These are phyloP conservation scores for Vanessa atalanta DNA, from an alignment of 1,140 invertebrate genomes.

Conservation along the genomic window DNA sequence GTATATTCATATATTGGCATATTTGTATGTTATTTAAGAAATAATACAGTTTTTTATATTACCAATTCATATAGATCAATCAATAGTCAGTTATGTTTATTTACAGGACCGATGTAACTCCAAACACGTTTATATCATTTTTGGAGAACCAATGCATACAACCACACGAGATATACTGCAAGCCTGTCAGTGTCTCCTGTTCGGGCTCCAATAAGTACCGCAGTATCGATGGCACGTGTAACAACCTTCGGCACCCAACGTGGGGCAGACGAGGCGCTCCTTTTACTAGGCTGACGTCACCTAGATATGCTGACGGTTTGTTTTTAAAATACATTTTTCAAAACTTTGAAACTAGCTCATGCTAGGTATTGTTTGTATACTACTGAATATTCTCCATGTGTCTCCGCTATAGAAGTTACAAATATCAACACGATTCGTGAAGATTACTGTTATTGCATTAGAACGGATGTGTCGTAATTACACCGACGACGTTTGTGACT, in stretches of 20 bases:
- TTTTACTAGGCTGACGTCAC: constrained; percentile 88
- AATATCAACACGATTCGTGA: no score
- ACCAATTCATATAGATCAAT: no score
- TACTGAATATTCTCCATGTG: no score
- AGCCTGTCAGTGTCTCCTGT: constrained; percentile 50
- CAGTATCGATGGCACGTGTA: constrained; percentile 92
- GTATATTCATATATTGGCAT: no score
- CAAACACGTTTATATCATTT: constrained; percentile 71
- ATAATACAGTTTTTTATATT: no score
- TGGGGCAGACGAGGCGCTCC: constrained; percentile 85
- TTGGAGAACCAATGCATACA: constrained; percentile 61
- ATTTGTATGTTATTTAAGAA: no score
- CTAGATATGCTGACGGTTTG: constrained; percentile 90
- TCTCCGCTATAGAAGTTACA: no score
- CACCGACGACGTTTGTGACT: no score
- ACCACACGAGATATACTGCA: constrained; percentile 58
- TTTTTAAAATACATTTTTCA: not conserved
- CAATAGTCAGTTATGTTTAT: not conserved
- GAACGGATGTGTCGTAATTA: no score
- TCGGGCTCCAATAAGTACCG: constrained; percentile 80
- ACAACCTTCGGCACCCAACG: constrained; percentile 87
- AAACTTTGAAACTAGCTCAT: no score
- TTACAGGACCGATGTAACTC: constrained; percentile 51
- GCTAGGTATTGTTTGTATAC: no score
- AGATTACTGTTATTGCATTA: no score